These are phyloP conservation scores for Hestina assimilis DNA, from an alignment of 1,140 invertebrate genomes.

Conservation along the genomic window DNA sequence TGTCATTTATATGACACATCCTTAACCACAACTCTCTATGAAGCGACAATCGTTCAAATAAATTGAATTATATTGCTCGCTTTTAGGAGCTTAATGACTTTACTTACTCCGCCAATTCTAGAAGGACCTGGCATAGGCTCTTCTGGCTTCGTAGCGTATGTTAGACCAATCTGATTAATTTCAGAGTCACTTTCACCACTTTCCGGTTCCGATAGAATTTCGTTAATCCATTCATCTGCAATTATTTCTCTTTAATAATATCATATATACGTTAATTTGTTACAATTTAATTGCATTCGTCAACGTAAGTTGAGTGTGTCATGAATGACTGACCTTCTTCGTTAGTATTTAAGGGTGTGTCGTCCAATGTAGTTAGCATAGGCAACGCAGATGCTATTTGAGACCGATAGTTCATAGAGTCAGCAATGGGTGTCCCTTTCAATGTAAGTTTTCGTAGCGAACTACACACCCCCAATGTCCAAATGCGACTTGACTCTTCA, in stretches of 20 bases:
- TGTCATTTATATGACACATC: no score
- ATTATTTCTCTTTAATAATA: neutral
- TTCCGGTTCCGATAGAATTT: slow-evolving; percentile 17
- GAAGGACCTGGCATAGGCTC: slow-evolving; percentile 40
- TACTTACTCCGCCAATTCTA: slow-evolving; percentile 9
- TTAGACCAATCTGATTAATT: neutral
- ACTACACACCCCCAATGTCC: slow-evolving; percentile 62
- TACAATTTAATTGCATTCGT: no score
- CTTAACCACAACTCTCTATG: no score
- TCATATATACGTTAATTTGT: no score
- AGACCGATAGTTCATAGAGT: slow-evolving; percentile 40
- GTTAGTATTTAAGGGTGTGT: slow-evolving; percentile 45
- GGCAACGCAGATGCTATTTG: slow-evolving; percentile 48
- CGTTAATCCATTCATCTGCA: slow-evolving; percentile 14
- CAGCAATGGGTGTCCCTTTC: slow-evolving; percentile 45
- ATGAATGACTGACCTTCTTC: slow-evolving; percentile 41
- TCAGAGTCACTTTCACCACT: slow-evolving; percentile 23
- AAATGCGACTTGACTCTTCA: slow-evolving; percentile 54
- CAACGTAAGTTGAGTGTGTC: no score
- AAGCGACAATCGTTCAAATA: no score
- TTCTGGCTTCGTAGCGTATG: neutral
- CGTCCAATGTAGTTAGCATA: slow-evolving; percentile 57
- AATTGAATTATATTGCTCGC: no score
- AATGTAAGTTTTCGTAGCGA: slow-evolving; percentile 52
- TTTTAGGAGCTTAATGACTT: no score